Evolutionary conservation across 1,140 invertebrate species (phyloP).

Genomic region (Campoletis sonorensis): DNA sequence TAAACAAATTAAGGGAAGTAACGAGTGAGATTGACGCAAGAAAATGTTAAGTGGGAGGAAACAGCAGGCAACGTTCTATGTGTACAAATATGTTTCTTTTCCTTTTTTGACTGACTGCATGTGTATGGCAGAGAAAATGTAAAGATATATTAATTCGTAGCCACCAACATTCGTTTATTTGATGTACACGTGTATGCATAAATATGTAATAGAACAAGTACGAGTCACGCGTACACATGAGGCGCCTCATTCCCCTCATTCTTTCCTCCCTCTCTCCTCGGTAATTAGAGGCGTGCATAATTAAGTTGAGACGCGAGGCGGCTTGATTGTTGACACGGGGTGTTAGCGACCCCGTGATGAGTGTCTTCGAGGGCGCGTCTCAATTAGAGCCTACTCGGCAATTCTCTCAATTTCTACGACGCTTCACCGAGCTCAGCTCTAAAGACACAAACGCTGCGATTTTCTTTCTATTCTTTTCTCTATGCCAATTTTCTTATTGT

Average conservation of each 20-base stretch:
- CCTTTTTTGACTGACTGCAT: neutral
- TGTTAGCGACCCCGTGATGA: slow-evolving; percentile 66
- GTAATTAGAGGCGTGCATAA: slow-evolving; percentile 73
- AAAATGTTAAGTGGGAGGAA: slow-evolving; percentile 52
- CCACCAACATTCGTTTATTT: neutral
- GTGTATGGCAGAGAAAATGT: slow-evolving; percentile 1
- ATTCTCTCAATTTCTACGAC: slow-evolving; percentile 3
- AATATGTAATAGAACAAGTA: neutral
- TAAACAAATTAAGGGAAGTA: slow-evolving; percentile 64
- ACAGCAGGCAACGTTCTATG: neutral
- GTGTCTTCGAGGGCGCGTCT: slow-evolving; percentile 68
- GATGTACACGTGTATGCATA: neutral
- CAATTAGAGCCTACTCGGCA: slow-evolving; percentile 64
- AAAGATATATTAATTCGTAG: slow-evolving; percentile 16
- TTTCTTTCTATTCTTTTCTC: neutral
- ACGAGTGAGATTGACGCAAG: slow-evolving; percentile 46
- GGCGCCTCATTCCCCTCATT: slow-evolving; percentile 33
- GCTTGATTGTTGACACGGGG: slow-evolving; percentile 67
- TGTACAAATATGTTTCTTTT: neutral
- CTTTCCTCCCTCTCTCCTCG: slow-evolving; percentile 48
- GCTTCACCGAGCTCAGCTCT: neutral
- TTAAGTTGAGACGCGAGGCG: slow-evolving; percentile 55
- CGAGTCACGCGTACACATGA: slow-evolving; percentile 11
- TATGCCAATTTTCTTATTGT: too few relatives aligned
- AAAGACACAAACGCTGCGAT: neutral